A percentile compares a stretch with the other conserved stretches of the same genome.
phyloP scores from a whole-genome alignment of 2,797 vertebrate genomes.

The Macrochelys suwanniensis region DNA sequence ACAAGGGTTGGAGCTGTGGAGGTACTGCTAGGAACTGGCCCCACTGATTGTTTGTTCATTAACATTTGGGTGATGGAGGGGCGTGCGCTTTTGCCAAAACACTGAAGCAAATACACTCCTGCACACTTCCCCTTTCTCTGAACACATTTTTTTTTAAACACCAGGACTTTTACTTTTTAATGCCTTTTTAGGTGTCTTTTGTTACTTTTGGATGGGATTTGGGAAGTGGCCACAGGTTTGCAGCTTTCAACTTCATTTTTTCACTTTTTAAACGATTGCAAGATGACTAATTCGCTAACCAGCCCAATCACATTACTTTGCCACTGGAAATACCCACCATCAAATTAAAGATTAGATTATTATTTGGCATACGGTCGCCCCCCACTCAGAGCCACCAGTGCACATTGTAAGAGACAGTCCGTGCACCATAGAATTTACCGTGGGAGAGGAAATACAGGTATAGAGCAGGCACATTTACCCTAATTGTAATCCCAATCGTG shows the following conservation, averaged over 20 bases:
- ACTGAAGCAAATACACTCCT: background rate
- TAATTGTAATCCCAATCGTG: background rate
- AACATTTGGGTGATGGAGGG: background rate
- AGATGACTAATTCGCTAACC: slow-evolving; percentile 70
- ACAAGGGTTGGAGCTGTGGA: background rate
- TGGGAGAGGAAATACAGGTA: background rate
- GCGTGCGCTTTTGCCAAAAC: background rate
- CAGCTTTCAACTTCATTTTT: slow-evolving; percentile 78
- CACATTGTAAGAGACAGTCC: background rate
- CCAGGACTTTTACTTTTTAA: slow-evolving; percentile 60
- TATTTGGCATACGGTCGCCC: background rate
- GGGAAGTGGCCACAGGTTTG: slow-evolving; percentile 76
- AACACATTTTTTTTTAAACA: slow-evolving; percentile 24
- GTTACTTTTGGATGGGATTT: slow-evolving; percentile 74
- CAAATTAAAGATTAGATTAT: background rate
- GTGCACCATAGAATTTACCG: background rate
- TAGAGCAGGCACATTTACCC: background rate
- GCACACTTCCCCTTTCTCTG: slow-evolving; percentile 78
- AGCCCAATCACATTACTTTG: slow-evolving; percentile 21
- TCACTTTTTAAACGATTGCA: slow-evolving; percentile 80
- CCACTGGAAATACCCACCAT: slow-evolving; percentile 67
- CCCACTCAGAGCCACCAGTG: background rate
- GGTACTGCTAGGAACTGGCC: background rate
- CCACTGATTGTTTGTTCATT: background rate
- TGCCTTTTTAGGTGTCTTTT: slow-evolving; percentile 60